Percentiles rank a stretch among this genome's conserved stretches.
Evolutionary conservation across 1,140 invertebrate genomes (phyloP).

Genomic region (Heliothis subflexa): DNA sequence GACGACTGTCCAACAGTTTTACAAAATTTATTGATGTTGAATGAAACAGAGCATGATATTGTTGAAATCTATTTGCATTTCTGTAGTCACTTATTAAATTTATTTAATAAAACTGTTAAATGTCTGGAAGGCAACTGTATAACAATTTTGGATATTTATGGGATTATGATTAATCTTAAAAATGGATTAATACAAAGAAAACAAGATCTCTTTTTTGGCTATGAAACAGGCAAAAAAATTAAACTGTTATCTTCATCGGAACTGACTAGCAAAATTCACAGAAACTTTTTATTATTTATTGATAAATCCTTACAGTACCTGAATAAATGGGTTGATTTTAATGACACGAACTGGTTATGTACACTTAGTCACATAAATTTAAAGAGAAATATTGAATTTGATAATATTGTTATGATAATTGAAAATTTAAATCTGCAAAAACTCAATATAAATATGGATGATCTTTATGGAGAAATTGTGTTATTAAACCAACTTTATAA

Average conservation of each 20-base stretch:
- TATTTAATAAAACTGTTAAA: constrained; percentile 14
- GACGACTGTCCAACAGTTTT: background rate
- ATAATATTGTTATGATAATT: too few relatives aligned
- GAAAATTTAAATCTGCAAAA: too few relatives aligned
- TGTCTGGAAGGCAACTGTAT: constrained; percentile 11
- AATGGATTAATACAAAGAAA: constrained; percentile 28
- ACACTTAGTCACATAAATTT: too few relatives aligned
- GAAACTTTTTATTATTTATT: constrained; percentile 20
- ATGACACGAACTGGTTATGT: too few relatives aligned
- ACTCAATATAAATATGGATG: too few relatives aligned
- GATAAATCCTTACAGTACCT: too few relatives aligned
- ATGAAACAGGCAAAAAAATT: constrained; percentile 31
- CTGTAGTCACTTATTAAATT: background rate
- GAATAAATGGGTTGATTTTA: too few relatives aligned
- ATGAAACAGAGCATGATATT: background rate
- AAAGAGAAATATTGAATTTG: too few relatives aligned
- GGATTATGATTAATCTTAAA: constrained; percentile 31
- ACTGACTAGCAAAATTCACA: constrained; percentile 1
- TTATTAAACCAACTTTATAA: too few relatives aligned
- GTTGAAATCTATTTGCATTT: background rate
- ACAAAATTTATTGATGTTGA: background rate
- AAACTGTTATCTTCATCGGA: constrained; percentile 11
- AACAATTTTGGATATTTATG: constrained; percentile 16
- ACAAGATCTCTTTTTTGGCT: constrained; percentile 25
- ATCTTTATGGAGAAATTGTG: too few relatives aligned